Evolutionary conservation across 2,888 invertebrate species (phyloP), one percentile per base, ranked within the genome.

Genomic region (Drosophila subquinaria): DNA sequence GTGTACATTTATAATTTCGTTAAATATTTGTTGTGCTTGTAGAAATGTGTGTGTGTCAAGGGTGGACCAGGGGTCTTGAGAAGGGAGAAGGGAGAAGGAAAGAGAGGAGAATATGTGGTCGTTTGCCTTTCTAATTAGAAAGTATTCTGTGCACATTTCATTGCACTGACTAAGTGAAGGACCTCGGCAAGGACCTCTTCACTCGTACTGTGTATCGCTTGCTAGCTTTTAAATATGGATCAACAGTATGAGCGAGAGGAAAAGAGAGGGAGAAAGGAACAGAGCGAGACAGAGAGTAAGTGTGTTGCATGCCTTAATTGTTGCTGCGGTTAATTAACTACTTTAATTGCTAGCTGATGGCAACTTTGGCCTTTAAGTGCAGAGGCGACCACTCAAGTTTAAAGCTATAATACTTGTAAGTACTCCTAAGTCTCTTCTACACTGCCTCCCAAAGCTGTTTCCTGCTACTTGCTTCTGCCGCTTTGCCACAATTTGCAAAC

Each of bases 1-100:
- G 78, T 74, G 76, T 73, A 76, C 79, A 88, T 82, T 79, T 71
- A 85, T 76, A 88, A 82, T 79, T 79, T 84, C 56, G 79, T 79
- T 88, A 79, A 79, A 79, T 82, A 88, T 84, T 84, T 85, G 71
- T 56, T 75, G 48, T 62, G 63, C 62, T 66, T 52, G 48, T 64
- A 30, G 9, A 55, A 60, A 59, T 63, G 53, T 27, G 23, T 62
- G 55, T 51, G 35, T 30, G 50, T 17, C 20, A 45, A 35, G 23
- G 35, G 15, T 15, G 36, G n/a, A 36, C 13, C n/a, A 33, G 45
- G 8, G n/a, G 35, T 9, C 11, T 20, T 9, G 35, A 15, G 11
- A 5, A 9, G 13, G 10, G 42, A 17, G 4, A 13, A 13, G 36
- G 23, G 35, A 23, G 13, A 17, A 10, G 36, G 45, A 11, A 11